These are phyloP conservation scores for Hemaris fuciformis DNA, from an alignment of 2,888 invertebrate species.

Conservation along the genomic window DNA sequence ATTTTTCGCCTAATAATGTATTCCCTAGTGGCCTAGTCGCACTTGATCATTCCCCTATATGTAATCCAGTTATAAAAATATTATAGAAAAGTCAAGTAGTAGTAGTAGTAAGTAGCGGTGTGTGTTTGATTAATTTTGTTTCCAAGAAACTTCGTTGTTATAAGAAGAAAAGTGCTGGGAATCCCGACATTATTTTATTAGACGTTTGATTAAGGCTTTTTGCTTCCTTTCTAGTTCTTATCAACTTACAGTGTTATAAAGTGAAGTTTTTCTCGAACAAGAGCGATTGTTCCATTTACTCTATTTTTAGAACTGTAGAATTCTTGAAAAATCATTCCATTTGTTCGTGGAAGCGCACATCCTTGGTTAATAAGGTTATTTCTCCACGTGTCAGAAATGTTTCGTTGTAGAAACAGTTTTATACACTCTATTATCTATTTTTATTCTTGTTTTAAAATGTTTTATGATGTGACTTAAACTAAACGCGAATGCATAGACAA, in stretches of 20 bases:
- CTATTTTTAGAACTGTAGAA: not conserved
- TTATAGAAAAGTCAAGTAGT: too few relatives aligned
- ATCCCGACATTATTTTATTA: not conserved
- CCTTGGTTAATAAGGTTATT: not conserved
- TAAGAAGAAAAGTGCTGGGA: not conserved
- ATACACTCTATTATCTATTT: too few relatives aligned
- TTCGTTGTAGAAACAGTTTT: not conserved
- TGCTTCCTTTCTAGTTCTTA: not conserved
- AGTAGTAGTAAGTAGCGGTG: too few relatives aligned
- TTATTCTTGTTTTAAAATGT: not conserved
- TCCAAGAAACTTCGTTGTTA: not conserved
- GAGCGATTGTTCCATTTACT: not conserved
- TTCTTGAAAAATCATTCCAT: not conserved
- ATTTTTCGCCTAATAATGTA: too few relatives aligned
- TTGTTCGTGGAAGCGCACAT: not conserved
- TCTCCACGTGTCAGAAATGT: not conserved
- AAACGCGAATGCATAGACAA: not conserved
- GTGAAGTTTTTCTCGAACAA: not conserved
- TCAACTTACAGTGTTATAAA: not conserved
- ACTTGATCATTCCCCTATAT: too few relatives aligned
- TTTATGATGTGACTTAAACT: not conserved
- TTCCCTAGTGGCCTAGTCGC: too few relatives aligned
- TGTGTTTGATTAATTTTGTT: not conserved
- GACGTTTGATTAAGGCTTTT: conserved; percentile 3
- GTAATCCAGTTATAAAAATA: too few relatives aligned